Evolutionary conservation across 2,888 invertebrate genomes (phyloP).

Genomic region (Lamellibrachia satsuma): DNA sequence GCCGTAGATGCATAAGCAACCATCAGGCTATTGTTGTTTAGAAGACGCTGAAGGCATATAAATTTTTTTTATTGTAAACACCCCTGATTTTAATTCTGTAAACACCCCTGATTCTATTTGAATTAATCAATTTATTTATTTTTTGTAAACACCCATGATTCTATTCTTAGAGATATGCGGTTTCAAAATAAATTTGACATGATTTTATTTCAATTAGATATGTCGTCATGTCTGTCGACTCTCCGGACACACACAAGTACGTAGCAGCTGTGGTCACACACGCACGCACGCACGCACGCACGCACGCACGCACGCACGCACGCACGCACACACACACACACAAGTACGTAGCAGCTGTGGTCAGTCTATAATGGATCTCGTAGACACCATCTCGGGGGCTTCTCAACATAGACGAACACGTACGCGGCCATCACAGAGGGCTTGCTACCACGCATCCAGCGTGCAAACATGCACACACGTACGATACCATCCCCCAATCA

Average conservation of each 20-base stretch:
- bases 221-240: background rate
- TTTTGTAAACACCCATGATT: too few species aligned
- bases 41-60: background rate
- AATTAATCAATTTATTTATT: too few species aligned
- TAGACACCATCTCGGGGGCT: background rate
- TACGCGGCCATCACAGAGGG: background rate
- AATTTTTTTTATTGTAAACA: background rate
- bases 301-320: too few species aligned
- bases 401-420: background rate
- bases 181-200: too few species aligned
- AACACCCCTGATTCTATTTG: too few species aligned
- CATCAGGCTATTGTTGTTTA: background rate
- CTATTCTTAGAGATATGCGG: too few species aligned
- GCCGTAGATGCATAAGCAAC: background rate
- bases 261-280: background rate
- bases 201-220: background rate
- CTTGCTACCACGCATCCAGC: background rate
- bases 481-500: background rate
- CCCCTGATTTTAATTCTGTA: background rate
- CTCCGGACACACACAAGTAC: background rate
- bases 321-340: too few species aligned
- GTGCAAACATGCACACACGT: background rate
- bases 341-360: background rate
- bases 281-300: too few species aligned
- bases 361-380: background rate